Base-by-base conservation (phyloP, 2,797 vertebrate species). In the Syndactyla subalaris region DNA sequence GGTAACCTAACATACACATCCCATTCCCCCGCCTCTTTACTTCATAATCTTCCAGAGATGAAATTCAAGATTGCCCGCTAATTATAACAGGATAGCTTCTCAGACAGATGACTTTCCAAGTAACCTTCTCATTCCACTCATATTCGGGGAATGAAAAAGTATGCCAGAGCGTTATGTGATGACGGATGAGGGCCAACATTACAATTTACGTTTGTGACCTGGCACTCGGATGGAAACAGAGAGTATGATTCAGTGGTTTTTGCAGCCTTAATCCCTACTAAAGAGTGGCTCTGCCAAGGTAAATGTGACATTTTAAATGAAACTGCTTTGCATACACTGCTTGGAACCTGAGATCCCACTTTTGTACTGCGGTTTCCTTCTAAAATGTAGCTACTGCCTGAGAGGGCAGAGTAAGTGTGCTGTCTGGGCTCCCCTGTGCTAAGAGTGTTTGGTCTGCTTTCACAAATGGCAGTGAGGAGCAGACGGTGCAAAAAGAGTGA, bases 131-230 rank as follows among this genome's bases (percentile, higher is more conserved):
- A 96, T 97, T 97, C 95, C 84, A 89, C 86, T 97, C 95, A 88
- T 96, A 93, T 96, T 97, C 79, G 2, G 68, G 89, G 94, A 95
- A 92, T 65, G 52, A 96, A 87, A 95, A 95, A 95, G 75, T 88
- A 71, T 92, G 94, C 94, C 97, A 97, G 93, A 97, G 92, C 14
- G 5, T 92, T 89, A 95, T 82, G 90, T 93, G 96, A 97, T 96
- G 88, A 97, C 54, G 54, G 96, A 91, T 38, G 13, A 88, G 65
- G 77, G 94, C 96, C 98, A 97, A 93, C 81, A 83, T 34, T 84
- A 88, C 92, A 96, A 97, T 97, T 98, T 97, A 95, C 95, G 92
- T 93, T 95, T 96, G 75, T 94, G 94, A 97, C 93, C 96, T 97
- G 96, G 97, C 92, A 90, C 88, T 83, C 79, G 85, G 94, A 95